A percentile compares a stretch with the other conserved stretches of the same genome.
phyloP scores from a whole-genome alignment of 2,888 invertebrate genomes.

The Leucophenga maculata region DNA sequence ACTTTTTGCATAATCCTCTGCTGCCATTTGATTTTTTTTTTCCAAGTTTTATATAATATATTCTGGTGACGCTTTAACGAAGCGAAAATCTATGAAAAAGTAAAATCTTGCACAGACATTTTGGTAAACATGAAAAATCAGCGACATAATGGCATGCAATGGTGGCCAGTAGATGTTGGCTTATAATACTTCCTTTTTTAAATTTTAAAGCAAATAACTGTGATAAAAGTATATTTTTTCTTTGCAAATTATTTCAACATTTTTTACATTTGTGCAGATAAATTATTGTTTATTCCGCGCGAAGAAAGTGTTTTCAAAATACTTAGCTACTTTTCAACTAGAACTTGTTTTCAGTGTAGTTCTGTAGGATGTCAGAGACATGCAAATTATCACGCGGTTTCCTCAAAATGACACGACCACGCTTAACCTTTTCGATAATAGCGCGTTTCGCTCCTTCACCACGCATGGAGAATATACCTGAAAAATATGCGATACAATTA shows the following conservation, averaged over 20 bases:
- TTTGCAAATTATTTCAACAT: too few species aligned
- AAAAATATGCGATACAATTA: not conserved
- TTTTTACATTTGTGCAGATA: too few species aligned
- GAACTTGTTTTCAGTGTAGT: conserved; percentile 75
- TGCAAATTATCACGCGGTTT: conserved; percentile 95
- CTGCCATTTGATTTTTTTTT: conserved; percentile 34
- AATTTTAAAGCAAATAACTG: too few species aligned
- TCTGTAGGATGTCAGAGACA: conserved; percentile 90
- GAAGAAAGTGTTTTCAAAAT: too few species aligned
- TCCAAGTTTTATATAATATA: too few species aligned
- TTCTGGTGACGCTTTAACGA: conserved; percentile 18
- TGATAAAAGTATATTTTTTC: too few species aligned
- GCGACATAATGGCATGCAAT: not conserved
- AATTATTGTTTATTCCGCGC: too few species aligned
- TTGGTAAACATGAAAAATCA: conserved; percentile 2
- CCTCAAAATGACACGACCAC: conserved; percentile 75
- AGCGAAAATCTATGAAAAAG: conserved; percentile 38
- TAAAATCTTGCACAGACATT: conserved; percentile 37
- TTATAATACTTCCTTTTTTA: too few species aligned
- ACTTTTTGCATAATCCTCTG: conserved; percentile 69
- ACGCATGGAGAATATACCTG: not conserved
- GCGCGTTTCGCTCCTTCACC: too few species aligned
- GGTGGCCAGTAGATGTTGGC: too few species aligned
- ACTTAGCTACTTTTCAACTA: too few species aligned
- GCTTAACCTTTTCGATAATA: not conserved